Conservation (phyloP, 2,888 invertebrate species). For the Ischnus inquisitorius region DNA sequence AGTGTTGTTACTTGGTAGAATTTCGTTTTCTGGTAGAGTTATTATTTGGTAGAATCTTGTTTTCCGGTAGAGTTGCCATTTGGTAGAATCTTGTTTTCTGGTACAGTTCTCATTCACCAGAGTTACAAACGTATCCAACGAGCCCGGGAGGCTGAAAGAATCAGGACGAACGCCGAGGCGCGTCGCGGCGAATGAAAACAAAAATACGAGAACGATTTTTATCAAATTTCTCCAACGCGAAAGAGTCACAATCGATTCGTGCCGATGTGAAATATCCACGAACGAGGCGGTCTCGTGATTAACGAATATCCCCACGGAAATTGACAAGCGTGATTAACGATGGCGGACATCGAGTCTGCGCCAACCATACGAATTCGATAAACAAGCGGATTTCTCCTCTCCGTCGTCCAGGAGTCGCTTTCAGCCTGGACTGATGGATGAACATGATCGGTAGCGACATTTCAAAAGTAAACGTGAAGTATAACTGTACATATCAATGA, state of each 20-base stretch:
- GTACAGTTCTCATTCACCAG: no score
- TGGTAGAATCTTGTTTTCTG: no score
- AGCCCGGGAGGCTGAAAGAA: no score
- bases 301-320: neutral
- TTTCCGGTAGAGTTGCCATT: no score
- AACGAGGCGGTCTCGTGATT: neutral
- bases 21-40: no score
- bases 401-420: neutral
- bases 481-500: neutral
- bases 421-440: neutral
- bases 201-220: neutral
- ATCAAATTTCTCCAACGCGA: neutral
- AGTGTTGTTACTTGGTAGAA: no score
- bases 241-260: neutral
- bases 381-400: neutral
- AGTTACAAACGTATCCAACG: no score
- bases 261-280: neutral
- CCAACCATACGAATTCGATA: constrained; percentile 6
- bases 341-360: neutral
- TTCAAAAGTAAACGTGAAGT: neutral
- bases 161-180: neutral
- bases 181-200: neutral
- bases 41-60: no score
- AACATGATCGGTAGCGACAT: constrained; percentile 10
- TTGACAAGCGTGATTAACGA: neutral